Base-by-base conservation (phyloP, 64 coral and sea anemone genomes). In the Hydrozoanthus tunicans region DNA sequence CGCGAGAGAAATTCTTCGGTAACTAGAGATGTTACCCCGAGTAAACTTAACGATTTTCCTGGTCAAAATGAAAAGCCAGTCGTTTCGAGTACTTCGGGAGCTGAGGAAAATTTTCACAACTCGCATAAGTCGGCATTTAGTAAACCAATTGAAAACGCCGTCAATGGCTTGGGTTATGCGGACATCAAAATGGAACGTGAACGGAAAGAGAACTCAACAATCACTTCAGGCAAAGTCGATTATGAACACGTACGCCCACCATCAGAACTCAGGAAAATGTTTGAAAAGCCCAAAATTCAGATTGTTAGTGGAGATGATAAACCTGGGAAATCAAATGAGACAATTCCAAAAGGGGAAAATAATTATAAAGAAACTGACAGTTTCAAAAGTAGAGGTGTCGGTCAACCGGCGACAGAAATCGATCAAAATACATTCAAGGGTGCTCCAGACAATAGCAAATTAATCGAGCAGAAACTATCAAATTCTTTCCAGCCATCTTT, bases 171-270 rank as follows among this genome's bases (percentile, higher is more conserved):
- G 23, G 51, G 82, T 90, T n/a, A 64, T 24, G 65, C 12, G 65
- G 85, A 89, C 64, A 43, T 60, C 11, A 80, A 65, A 86, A 79
- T 86, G 17, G 26, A 53, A 5, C 17, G 64, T 51, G 61, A 57
- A 27, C 63, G 56, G 53, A 69, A 53, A 12, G 77, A 74, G 61
- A 57, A 4, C 61, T 63, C 56, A 12, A 24, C 15, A 3, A 62
- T 53, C 58, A 51, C 9, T 25, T 70, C 78, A n/a, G 85, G 71
- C 60, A 93, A 90, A 17, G 92, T 93, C 25, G 23, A 68, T 6
- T 93, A 93, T 58, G 92, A 93, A 9, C 92, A 93, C 59, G 82
- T 93, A 57, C 86, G 51, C 43, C 52, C 92, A 6, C 92, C 92
- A 13, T 93, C 92, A 76, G 86, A 82, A 51, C 15, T 90, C 12